Base-by-base conservation (phyloP, 2,797 vertebrate genomes). In the Erpetoichthys calabaricus region DNA sequence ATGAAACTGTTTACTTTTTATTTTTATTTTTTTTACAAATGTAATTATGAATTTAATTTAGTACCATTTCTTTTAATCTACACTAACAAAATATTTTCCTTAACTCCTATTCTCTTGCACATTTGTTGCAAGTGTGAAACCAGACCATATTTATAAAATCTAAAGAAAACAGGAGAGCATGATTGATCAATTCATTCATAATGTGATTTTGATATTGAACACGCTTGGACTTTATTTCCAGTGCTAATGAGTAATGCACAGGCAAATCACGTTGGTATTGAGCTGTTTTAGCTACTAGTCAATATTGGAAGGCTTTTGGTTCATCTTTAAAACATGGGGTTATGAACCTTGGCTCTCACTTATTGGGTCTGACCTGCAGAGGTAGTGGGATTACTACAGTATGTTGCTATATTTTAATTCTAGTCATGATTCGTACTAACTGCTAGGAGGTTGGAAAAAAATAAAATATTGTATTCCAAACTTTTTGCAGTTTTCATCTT, bases 131-230 rank as follows among this genome's bases (percentile, higher is more conserved):
- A 25, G 25, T 25, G 25, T 25, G 25, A 25, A 25, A 25, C 25
- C 25, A 25, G 25, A 25, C 25, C 25, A 25, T 25, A 25, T 25
- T 25, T 25, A 25, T 2, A 25, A 25, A 25, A 25, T 25, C 25
- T 25, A 25, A 25, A 25, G 25, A 25, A 25, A 25, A 25, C 25
- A 2, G 25, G 25, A 25, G 25, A 25, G 53, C 64, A 46, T 49
- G 55, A 4, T 7, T 59, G 53, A 63, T 70, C 63, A 64, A 47
- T 72, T 64, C 53, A 55, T 47, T 59, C 60, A 61, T 72, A 65
- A 63, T 66, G 47, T 65, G 54, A 2, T 60, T 47, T 7, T 56
- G 66, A 8, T 69, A 67, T 62, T 59, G 67, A 70, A 67, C 55
- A 62, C 46, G 6, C 42, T 44, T 57, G 25, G 3, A 8, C 53